Percentiles rank a stretch among this genome's conserved stretches.
These are phyloP conservation scores for Homarus americanus DNA, from an alignment of 1,140 invertebrate species.

Conservation along the genomic window DNA sequence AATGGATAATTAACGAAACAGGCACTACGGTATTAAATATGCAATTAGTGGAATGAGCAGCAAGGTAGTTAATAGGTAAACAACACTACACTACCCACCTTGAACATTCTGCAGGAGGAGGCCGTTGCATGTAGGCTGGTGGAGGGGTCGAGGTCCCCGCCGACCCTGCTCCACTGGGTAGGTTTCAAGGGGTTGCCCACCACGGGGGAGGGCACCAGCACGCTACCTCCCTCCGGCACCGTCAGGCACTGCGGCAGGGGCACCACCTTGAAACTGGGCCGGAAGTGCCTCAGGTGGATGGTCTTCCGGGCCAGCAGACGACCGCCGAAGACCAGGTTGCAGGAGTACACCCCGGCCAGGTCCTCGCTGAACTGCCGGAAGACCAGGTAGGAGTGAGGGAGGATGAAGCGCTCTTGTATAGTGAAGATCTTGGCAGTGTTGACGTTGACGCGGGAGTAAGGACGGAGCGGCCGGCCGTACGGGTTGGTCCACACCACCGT, in stretches of 20 bases:
- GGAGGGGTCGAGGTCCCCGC: neutral
- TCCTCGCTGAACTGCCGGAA: conserved; percentile 9
- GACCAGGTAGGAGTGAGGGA: conserved; percentile 27
- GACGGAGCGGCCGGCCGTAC: conserved; percentile 7
- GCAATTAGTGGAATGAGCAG: too few relatives aligned
- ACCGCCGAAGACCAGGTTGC: conserved; percentile 21
- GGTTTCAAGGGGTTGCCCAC: neutral
- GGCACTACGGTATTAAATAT: too few relatives aligned
- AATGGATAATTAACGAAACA: too few relatives aligned
- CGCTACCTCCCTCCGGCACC: conserved; percentile 19
- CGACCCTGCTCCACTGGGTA: conserved; percentile 19
- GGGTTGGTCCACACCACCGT: conserved; percentile 42
- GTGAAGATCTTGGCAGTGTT: conserved; percentile 3
- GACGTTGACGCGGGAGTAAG: neutral
- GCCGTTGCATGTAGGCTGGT: neutral
- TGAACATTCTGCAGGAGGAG: conserved; percentile 23
- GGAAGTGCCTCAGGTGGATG: conserved; percentile 25
- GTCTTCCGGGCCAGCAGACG: conserved; percentile 1
- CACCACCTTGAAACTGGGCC: conserved; percentile 31
- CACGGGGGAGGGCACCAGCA: conserved; percentile 40
- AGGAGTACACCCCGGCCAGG: conserved; percentile 33
- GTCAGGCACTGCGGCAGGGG: conserved; percentile 24
- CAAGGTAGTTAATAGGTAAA: too few relatives aligned
- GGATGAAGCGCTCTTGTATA: neutral
- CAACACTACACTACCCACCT: conserved; percentile 14